A percentile compares a stretch with the other conserved stretches of the same genome.
Conservation (phyloP, 2,113 vertebrate species). For the Leucosticte australis region DNA sequence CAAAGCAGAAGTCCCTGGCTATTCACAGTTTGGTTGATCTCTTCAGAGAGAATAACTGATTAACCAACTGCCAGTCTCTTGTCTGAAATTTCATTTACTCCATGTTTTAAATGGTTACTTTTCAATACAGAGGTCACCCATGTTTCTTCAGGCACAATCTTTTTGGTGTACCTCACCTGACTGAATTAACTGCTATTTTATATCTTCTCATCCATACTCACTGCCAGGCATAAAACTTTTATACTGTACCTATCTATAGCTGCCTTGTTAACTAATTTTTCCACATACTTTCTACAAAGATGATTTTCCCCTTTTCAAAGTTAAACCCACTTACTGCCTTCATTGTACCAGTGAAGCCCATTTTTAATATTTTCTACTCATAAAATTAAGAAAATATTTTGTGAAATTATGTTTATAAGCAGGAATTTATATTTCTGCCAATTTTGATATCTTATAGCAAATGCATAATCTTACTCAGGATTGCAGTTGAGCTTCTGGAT, state of each 20-base stretch:
- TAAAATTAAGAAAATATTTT: background rate
- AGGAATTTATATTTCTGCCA: background rate
- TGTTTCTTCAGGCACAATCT: background rate
- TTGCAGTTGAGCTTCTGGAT: slow-evolving; percentile 93
- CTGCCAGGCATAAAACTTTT: background rate
- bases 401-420: background rate
- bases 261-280: background rate
- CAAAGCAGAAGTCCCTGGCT: background rate
- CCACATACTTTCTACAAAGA: background rate
- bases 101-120: background rate
- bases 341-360: background rate
- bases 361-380: background rate
- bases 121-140: background rate
- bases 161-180: background rate
- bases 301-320: background rate
- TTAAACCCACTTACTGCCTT: background rate
- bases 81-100: background rate
- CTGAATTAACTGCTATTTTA: background rate
- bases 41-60: background rate
- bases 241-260: background rate
- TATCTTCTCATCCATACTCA: background rate
- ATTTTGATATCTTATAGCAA: background rate
- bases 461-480: slow-evolving; percentile 85
- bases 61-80: background rate
- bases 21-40: background rate